Evolutionary conservation across 2,888 invertebrate species (phyloP), one percentile per base, ranked within the genome.

Genomic region (Drosophila nr. medialis): DNA sequence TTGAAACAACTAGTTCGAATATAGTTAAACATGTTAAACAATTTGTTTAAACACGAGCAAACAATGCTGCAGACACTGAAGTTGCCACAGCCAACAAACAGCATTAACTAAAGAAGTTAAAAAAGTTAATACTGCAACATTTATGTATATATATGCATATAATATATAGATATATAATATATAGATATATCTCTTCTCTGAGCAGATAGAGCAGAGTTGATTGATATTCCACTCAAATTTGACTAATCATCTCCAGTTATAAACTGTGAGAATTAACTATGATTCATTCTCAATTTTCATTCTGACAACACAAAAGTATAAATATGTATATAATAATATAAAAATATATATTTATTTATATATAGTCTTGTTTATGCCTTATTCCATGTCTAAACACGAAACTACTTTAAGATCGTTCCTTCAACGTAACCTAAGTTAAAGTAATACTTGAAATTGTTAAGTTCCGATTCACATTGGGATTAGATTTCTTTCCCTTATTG

Each of bases 351-450:
- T 11, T 0, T 32, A 32, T 4, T 4, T 13, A 21, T 42, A 1
- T 13, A 1, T 42, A n/a, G 8, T 1, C n/a, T 42, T n/a, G 1
- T 3, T n/a, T 11, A 11, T n/a, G 3, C 21, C 7, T 1, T 7
- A 13, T 3, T 21, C 3, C 3, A 21, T 6, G 21, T 42, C 7
- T 21, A 4, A 45, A 0, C 42, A 1, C 13, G 13, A 45, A 21
- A 21, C 13, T 7, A 13, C 1, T 42, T 42, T 1, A 6, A 11
- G 11, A 40, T n/a, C 1, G 1, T 38, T 40, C n/a, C 0, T 0
- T 0, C 2, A 40, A 10, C 40, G 1, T 0, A n/a, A 40, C n/a
- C n/a, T 11, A 40, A n/a, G 2, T 5, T n/a, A n/a, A 40, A 1
- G 4, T 6, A 21, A 21, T 4, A 13, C 3, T 13, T 6, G 0